Evolutionary conservation across 1,140 invertebrate species (phyloP).

Genomic region (Phthorimaea operculella): DNA sequence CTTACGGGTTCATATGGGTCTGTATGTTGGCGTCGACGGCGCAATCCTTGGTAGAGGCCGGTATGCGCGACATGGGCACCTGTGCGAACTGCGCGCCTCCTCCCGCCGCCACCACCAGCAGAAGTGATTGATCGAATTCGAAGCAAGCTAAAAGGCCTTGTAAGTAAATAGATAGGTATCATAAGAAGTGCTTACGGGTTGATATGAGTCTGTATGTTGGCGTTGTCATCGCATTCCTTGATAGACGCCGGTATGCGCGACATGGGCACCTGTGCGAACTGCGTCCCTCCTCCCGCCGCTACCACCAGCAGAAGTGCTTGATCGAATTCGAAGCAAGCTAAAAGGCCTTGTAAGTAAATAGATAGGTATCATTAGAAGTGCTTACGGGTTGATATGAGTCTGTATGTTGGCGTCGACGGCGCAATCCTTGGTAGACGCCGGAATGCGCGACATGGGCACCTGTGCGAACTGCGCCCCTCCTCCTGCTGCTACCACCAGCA

Average conservation of each 20-base stretch:
- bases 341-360: not conserved
- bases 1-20: slow-evolving; percentile 23
- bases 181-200: slow-evolving; percentile 17
- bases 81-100: slow-evolving; percentile 63
- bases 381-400: slow-evolving; percentile 23
- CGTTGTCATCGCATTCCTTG: slow-evolving; percentile 57
- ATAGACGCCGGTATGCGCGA: slow-evolving; percentile 48
- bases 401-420: slow-evolving; percentile 49
- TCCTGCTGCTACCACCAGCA: slow-evolving; percentile 61
- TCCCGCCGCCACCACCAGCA: slow-evolving; percentile 63
- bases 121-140: no score
- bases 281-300: slow-evolving; percentile 62
- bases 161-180: not conserved
- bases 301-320: no score
- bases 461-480: slow-evolving; percentile 63
- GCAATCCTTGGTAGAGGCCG: slow-evolving; percentile 55
- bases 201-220: slow-evolving; percentile 31
- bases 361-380: not conserved
- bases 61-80: slow-evolving; percentile 38
- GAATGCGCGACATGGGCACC: slow-evolving; percentile 38
- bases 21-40: slow-evolving; percentile 49
- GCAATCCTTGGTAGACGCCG: slow-evolving; percentile 55
- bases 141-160: not conserved
- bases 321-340: not conserved
- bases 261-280: slow-evolving; percentile 47